Evolutionary conservation across 2,888 invertebrate genomes (phyloP), one percentile per base, ranked within the genome.

Genomic region (Polylopha cassiicola): DNA sequence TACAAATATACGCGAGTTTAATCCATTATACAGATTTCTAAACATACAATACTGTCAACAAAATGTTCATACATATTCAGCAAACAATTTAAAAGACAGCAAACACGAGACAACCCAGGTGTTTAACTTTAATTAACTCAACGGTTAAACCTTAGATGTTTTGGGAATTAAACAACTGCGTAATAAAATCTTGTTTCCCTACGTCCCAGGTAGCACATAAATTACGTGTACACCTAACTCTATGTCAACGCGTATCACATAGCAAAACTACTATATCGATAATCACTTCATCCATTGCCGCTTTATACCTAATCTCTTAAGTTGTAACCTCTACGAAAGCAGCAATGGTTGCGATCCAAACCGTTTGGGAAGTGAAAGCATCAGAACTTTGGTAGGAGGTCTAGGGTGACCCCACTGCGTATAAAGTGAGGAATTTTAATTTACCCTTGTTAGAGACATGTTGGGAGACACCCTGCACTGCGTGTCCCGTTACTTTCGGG

Each of bases 361-460:
- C 3, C 8, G 6, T 7, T 10, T 6, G 1, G 4, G 7, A 18
- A 24, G 23, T 11, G 18, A 15, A 5, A 16, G 7, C 7, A 9
- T 20, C n/a, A n/a, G n/a, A n/a, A 17, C 8, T 31, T 43, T 17
- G 36, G 33, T 43, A 34, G 24, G 10, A 10, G 50, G 53, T 55
- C 50, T 50, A 61, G 60, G 68, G 62, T 59, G 62, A 58, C 61
- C 61, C 57, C 49, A 47, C 53, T 55, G 51, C 55, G 58, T 59
- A 66, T 65, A 63, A 69, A 70, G 62, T 58, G 60, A 66, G 70
- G 78, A 79, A 78, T 78, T 78, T 78, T 78, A 77, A 78, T 79
- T 72, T 68, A 69, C 65, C 69, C 74, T 78, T 67, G 78, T 78
- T 77, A 75, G 66, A 58, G 56, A 50, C 56, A 54, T 60, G 62